Evolutionary conservation across 2,113 vertebrate genomes (phyloP), one percentile per base, ranked within the genome.

Genomic region (Rhynchopsitta pachyrhyncha): DNA sequence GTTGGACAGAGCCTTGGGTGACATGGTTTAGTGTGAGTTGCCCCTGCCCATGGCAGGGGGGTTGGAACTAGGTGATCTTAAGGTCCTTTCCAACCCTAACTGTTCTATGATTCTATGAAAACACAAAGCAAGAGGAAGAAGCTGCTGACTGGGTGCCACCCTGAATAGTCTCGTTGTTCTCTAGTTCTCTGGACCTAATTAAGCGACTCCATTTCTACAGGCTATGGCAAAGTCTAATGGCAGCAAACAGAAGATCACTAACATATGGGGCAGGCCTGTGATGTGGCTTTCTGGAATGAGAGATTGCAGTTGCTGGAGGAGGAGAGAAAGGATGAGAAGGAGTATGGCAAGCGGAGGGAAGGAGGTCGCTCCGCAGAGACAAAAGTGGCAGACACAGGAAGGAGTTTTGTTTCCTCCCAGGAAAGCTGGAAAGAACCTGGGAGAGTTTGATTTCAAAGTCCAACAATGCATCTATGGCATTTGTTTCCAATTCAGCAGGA

Each of bases 401-500:
- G 97, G 82, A 84, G 88, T 94, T 94, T 93, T 96, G 83, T 97
- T 96, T 98, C 93, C 92, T 96, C 93, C 91, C 60, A 79, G 95
- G 95, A 95, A 86, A 6, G 7, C 94, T 84, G 68, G 90, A 96
- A 98, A 97, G 94, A 97, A 60, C 84, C 11, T 20, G 80, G 96
- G 95, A 93, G 91, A 96, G 92, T 97, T 92, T 91, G 78, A 96
- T 98, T 98, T 97, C 97, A 94, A 97, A 98, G 93, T 47, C 95
- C 74, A 81, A 94, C 92, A 90, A 94, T 73, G 67, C 79, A 96
- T 70, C 66, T 39, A 82, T 78, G 83, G 86, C 86, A 90, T 95
- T 98, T 96, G 97, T 96, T 97, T 98, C 94, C 91, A 97, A 94
- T 97, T 98, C 96, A 57, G 23, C 78, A 90, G 95, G 96, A 96